These are phyloP conservation scores for Hypolimnas misippus DNA, from an alignment of 2,888 invertebrate species.

Conservation along the genomic window DNA sequence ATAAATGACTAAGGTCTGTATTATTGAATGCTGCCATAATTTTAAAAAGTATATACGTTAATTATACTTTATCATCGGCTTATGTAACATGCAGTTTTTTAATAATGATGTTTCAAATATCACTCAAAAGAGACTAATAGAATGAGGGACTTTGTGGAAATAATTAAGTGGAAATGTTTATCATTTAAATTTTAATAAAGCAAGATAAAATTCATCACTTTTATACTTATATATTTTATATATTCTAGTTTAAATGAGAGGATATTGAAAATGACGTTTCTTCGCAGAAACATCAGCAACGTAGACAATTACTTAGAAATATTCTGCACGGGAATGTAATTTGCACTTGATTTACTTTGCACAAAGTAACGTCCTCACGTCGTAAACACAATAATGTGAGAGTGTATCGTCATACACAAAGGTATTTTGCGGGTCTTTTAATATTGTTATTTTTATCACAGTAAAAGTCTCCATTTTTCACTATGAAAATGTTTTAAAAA, in stretches of 20 bases:
- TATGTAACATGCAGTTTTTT: no score
- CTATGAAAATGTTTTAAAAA: neutral
- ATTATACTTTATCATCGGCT: no score
- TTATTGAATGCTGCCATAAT: no score
- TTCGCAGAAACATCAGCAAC: neutral
- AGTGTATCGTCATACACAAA: neutral
- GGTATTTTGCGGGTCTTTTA: neutral
- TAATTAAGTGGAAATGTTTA: neutral
- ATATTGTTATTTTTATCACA: neutral
- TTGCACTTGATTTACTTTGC: conserved; percentile 23
- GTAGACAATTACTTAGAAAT: conserved; percentile 20
- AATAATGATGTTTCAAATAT: no score
- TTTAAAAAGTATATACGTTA: no score
- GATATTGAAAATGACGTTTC: conserved; percentile 1
- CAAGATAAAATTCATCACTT: neutral
- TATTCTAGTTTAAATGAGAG: neutral
- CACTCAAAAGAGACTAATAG: no score
- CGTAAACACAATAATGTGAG: conserved; percentile 20
- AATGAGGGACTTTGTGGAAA: no score
- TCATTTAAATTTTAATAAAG: neutral
- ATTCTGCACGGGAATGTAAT: conserved; percentile 16
- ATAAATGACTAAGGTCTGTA: no score
- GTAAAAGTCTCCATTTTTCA: neutral
- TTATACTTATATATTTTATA: neutral
- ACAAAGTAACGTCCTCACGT: conserved; percentile 12